Base-by-base conservation (phyloP, 2,797 vertebrate species). In the Squalus acanthias region DNA sequence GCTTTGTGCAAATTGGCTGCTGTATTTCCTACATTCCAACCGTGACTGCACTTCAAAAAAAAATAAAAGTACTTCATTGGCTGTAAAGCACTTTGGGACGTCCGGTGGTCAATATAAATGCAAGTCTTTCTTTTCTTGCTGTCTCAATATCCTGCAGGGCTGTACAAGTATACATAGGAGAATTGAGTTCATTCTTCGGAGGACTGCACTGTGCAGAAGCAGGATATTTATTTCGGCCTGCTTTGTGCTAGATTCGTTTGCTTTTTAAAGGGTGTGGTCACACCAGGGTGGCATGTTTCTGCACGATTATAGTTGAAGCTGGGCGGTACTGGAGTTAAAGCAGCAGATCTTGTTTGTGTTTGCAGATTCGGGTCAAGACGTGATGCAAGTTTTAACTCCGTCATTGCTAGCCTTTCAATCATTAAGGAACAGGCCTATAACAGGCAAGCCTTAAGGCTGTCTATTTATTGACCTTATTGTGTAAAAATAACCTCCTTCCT, bases 331-430 rank as follows among this genome's bases (percentile, higher is more conserved):
- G 63, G 63, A 93, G 63, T 39, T 46, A 22, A n/a, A 69, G 65
- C 65, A 69, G 65, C n/a, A 93, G 91, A 93, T 69, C 91, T 46
- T 93, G 91, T 93, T 69, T 69, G 63, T 69, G 63, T 39, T 69
- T 93, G 20, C 15, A 69, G 91, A 93, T 93, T 93, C 46, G 63
- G 39, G 63, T 69, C 63, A 22, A 10, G 20, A 67, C 17, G 0
- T 10, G 91, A 93, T 69, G n/a, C 22, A 26, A 9, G 10, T 46
- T 46, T 69, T 69, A 69, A 67, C 91, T 8, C 89, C 1, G 8
- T 24, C 39, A 46, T 46, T 93, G 17, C 17, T 22, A 17, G 7
- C 8, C 20, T 93, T 67, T 12, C 3, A 69, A 46, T 69, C 17
- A 26, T 69, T 67, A 93, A 69, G 20, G 65, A 67, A 93, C 63